Evolutionary conservation across 2,113 vertebrate genomes (phyloP).

Genomic region (Porphyrio hochstetteri): DNA sequence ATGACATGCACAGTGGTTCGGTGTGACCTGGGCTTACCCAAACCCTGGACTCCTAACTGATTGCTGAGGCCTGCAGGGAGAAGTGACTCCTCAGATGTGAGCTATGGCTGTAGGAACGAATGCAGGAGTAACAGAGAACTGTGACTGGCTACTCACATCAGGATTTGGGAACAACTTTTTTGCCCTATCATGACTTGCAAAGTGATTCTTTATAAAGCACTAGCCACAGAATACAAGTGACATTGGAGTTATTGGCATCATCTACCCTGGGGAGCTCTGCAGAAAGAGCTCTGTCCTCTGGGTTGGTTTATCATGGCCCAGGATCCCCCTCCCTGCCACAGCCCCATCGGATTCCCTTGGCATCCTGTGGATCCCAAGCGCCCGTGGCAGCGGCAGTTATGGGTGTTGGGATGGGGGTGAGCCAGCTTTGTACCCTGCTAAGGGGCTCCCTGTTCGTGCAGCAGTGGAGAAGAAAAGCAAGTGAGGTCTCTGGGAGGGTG

Average conservation of each 20-base stretch:
- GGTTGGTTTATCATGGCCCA: background rate
- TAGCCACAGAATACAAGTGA: background rate
- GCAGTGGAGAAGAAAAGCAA: background rate
- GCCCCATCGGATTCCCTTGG: accelerated
- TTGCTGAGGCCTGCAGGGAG: background rate
- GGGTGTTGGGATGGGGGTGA: no score
- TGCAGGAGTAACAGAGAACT: background rate
- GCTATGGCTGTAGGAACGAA: background rate
- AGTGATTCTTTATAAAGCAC: background rate
- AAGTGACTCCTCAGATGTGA: background rate
- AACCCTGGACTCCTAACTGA: background rate
- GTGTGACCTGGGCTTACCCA: background rate
- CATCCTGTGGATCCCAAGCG: background rate
- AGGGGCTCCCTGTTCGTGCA: background rate
- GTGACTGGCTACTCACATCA: background rate
- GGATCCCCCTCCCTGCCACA: background rate
- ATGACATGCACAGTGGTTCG: background rate
- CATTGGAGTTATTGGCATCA: background rate
- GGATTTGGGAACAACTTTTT: background rate
- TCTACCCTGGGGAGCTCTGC: background rate
- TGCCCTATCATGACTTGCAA: accelerated
- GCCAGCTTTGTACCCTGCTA: accelerated
- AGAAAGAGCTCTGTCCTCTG: background rate
- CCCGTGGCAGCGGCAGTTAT: background rate
- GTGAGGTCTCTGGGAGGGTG: background rate